Evolutionary conservation across 2,797 vertebrate species (phyloP).

Genomic region (Hippocampus kuda): DNA sequence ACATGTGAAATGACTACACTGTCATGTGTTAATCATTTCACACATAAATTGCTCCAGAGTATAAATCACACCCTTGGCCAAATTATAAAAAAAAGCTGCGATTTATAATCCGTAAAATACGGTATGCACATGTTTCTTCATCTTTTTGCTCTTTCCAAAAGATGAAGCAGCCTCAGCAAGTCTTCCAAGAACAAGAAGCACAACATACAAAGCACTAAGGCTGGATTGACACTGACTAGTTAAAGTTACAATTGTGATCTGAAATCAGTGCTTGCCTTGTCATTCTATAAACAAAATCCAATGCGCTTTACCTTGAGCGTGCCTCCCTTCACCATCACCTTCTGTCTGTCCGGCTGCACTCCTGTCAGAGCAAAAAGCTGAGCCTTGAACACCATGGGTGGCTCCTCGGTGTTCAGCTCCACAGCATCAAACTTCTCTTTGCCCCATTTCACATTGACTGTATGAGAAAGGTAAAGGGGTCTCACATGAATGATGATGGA

Average conservation of each 20-base stretch:
- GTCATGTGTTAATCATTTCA: no score
- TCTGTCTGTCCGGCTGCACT: slow-evolving; percentile 96
- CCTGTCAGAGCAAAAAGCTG: slow-evolving; percentile 94
- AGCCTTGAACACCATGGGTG: slow-evolving; percentile 98
- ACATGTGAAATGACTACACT: no score
- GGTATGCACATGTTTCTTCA: not conserved
- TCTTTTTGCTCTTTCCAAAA: not conserved
- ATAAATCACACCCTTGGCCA: no score
- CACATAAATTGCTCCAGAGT: no score
- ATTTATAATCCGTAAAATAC: no score
- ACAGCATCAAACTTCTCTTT: slow-evolving; percentile 98
- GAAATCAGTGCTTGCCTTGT: not conserved
- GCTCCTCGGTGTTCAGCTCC: slow-evolving; percentile 95
- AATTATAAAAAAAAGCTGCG: no score
- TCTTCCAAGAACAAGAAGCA: not conserved
- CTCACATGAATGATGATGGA: not conserved
- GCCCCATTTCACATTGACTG: slow-evolving; percentile 99
- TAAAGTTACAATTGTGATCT: not conserved
- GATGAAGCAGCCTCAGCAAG: not conserved
- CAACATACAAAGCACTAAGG: not conserved
- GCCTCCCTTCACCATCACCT: slow-evolving; percentile 98
- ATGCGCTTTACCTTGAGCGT: slow-evolving; percentile 81
- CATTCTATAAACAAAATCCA: not conserved
- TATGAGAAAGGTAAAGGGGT: not conserved
- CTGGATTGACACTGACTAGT: not conserved